Evolutionary conservation across 2,113 vertebrate genomes (phyloP), one percentile per base, ranked within the genome.

Genomic region (Istiophorus platypterus): DNA sequence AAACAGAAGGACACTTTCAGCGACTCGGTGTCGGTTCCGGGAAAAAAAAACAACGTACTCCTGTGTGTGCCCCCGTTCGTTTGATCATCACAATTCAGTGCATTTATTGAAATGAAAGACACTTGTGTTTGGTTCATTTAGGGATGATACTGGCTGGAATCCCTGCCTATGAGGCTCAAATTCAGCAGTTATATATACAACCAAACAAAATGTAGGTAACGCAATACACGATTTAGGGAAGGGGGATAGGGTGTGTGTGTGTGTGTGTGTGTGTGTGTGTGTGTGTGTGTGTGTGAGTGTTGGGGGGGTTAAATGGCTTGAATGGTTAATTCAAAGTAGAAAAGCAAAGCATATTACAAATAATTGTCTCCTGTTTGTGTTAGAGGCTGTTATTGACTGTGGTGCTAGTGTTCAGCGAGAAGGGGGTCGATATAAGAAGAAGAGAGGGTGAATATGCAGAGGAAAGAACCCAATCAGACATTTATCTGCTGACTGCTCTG

Each of bases 21-120:
- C 80, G 54, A 37, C 85, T 88, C 20, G 0, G 20, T 47, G 26
- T 78, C 56, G 26, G 59, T 22, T 75, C 52, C 42, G 20, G 31
- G 59, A 57, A 81, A 77, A 78, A 17, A 29, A 70, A 13, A n/a
- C 54, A 57, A 69, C 37, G 57, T 7, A 29, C 58, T 27, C 14
- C 4, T 56, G 42, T 54, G 7, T 66, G 20, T 57, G 45, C 56
- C 15, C 31, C 41, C 9, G 29, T 34, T 26, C 31, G n/a, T 64
- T 22, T 73, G 51, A 67, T 72, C 0, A 13, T 64, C 3, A 49
- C 47, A 45, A 34, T 57, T 90, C 87, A 93, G 88, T 90, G 91
- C 89, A 92, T 80, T 73, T 75, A 82, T 88, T 93, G 85, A 92
- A 91, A 89, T 84, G 70, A 72, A 76, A 81, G 82, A 84, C 87